phyloP scores from a whole-genome alignment of 2,113 vertebrate species.

The Procavia capensis region DNA sequence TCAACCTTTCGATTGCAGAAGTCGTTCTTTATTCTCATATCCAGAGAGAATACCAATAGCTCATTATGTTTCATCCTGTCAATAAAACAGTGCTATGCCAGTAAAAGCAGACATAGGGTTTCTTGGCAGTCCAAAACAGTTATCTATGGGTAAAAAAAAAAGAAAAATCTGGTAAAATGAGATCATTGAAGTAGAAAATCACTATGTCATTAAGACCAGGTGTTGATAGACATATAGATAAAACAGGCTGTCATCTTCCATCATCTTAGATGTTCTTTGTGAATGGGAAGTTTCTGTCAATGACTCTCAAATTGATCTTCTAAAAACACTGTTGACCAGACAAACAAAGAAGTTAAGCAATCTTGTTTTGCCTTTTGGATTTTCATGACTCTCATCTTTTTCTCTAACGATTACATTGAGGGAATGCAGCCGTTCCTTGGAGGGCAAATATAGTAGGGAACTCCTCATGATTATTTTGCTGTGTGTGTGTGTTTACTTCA shows the following conservation, averaged over 20 bases:
- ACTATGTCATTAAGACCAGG: background rate
- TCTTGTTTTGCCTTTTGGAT: background rate
- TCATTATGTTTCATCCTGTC: background rate
- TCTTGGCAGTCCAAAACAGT: background rate
- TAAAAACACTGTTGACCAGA: background rate
- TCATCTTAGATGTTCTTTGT: background rate
- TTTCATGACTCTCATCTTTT: background rate
- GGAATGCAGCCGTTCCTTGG: background rate
- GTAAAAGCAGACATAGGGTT: background rate
- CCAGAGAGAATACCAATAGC: background rate
- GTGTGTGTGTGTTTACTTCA: background rate
- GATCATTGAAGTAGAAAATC: background rate
- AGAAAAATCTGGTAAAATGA: background rate
- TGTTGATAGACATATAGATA: background rate
- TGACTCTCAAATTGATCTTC: background rate
- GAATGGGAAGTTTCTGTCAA: background rate
- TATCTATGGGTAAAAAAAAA: background rate
- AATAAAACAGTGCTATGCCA: background rate
- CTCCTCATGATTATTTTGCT: background rate
- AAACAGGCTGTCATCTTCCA: background rate
- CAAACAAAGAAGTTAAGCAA: background rate
- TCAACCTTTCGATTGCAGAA: slow-evolving; percentile 57
- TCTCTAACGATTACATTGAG: background rate
- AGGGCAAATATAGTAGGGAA: background rate
- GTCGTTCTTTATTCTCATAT: background rate